A percentile compares a stretch with the other conserved stretches of the same genome.
Conservation (phyloP, 92 coral and sea anemone genomes). For the Muricea muricata region DNA sequence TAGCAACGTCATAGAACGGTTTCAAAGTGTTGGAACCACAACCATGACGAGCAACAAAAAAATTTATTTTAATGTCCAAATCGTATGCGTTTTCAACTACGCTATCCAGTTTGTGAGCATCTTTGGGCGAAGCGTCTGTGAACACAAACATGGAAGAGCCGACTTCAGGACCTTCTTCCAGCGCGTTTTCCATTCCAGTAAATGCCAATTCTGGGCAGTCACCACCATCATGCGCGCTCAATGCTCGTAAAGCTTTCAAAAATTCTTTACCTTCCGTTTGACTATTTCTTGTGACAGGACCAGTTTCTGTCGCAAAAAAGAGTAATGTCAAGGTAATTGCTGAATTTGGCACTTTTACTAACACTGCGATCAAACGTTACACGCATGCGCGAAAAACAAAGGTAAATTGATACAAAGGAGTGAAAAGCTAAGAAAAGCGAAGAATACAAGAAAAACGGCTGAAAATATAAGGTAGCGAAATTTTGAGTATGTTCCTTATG, state of each 20-base stretch:
- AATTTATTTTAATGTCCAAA: constrained; percentile 68
- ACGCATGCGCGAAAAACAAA: too few species aligned
- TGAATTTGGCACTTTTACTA: too few species aligned
- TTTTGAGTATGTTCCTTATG: too few species aligned
- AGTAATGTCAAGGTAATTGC: too few species aligned
- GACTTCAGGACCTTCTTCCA: constrained; percentile 60
- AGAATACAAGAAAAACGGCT: too few species aligned
- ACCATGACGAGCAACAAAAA: constrained; percentile 61
- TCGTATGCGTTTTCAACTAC: constrained; percentile 38
- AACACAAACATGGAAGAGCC: too few species aligned
- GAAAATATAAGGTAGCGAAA: too few species aligned
- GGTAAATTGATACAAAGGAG: too few species aligned
- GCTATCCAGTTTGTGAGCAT: constrained; percentile 43
- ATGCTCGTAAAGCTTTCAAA: constrained; percentile 49
- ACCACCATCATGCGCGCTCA: constrained; percentile 78
- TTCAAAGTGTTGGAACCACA: neutral
- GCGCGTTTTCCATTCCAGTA: constrained; percentile 75
- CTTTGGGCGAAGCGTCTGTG: constrained; percentile 87
- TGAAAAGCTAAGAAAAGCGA: too few species aligned
- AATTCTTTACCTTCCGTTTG: constrained; percentile 44
- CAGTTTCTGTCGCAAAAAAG: constrained; percentile 44
- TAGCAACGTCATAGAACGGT: constrained; percentile 57
- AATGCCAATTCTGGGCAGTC: constrained; percentile 84
- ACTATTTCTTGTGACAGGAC: constrained; percentile 55
- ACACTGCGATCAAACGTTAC: too few species aligned